These are phyloP conservation scores for Lasioglossum villosulum DNA, from an alignment of 2,888 invertebrate species.

Conservation along the genomic window DNA sequence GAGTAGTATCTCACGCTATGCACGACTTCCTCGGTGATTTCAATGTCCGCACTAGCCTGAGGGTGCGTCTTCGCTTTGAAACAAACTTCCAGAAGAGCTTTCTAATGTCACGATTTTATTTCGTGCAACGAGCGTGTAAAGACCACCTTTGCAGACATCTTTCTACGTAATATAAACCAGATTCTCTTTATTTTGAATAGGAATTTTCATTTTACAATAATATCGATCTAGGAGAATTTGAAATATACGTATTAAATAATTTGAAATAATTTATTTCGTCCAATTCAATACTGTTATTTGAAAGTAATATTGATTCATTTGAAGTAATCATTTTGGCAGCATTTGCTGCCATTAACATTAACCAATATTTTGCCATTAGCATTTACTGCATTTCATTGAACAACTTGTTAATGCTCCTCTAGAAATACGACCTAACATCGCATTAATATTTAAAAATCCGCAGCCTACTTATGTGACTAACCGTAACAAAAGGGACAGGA, in stretches of 20 bases:
- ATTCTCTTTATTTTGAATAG: neutral
- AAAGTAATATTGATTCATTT: too few relatives aligned
- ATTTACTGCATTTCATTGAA: too few relatives aligned
- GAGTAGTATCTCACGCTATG: slow-evolving; percentile 6
- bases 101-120: neutral
- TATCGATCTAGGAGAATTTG: neutral
- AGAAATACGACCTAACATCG: too few relatives aligned
- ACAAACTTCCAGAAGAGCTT: neutral
- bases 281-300: too few relatives aligned
- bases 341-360: too few relatives aligned
- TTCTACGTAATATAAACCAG: neutral
- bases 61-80: neutral
- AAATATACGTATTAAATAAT: too few relatives aligned
- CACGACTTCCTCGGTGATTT: slow-evolving; percentile 24
- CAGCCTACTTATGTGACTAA: neutral
- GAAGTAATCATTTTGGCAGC: too few relatives aligned
- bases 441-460: neutral
- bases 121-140: neutral
- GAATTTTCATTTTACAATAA: neutral
- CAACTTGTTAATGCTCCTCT: too few relatives aligned
- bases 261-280: too few relatives aligned
- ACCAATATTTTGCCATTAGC: too few relatives aligned
- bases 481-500: neutral
- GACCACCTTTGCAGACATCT: neutral
- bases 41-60: neutral